Base-by-base conservation (phyloP, 1,140 invertebrate genomes). In the Dolichoris vasculosae region DNA sequence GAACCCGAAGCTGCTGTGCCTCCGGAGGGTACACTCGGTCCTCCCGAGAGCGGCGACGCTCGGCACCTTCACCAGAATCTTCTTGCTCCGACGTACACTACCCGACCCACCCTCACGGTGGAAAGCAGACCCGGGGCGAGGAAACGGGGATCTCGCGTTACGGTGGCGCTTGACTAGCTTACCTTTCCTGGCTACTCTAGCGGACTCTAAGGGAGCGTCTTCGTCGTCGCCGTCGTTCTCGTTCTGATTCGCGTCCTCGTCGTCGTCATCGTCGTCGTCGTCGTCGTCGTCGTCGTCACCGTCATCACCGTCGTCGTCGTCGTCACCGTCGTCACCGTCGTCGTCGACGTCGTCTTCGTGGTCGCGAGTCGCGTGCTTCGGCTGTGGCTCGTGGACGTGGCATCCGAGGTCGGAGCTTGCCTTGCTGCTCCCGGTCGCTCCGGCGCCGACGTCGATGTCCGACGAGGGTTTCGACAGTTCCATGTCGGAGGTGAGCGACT, bases 161-260 rank as follows among this genome's bases (percentile, higher is more conserved):
- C 30, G 67, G 43, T 35, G 7, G 0, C 4, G 67, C 15, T n/a
- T 15, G 32, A 13, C 73, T 91, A 93, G 90, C 92, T 93, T 93
- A 93, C 93, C 92, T 93, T 88, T 89, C 82, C 90, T 91, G 32
- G 84, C 89, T 90, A 91, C 86, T 92, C 89, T 93, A 93, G 91
- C 89, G 78, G 86, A 55, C 71, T 90, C 90, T 78, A 77, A 67
- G 67, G 88, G 63, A 73, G 88, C 86, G 85, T 87, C 40, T 35
- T 69, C 75, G 2, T 76, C 75, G 75, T n/a, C n/a, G n/a, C n/a
- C n/a, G n/a, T n/a, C n/a, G n/a, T n/a, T n/a, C n/a, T n/a, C n/a
- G n/a, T n/a, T n/a, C n/a, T n/a, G n/a, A n/a, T n/a, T n/a, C n/a
- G n/a, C n/a, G n/a, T n/a, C n/a, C n/a, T n/a, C n/a, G n/a, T n/a